Base-by-base conservation (phyloP, 2,797 vertebrate species). In the Cygnus olor region DNA sequence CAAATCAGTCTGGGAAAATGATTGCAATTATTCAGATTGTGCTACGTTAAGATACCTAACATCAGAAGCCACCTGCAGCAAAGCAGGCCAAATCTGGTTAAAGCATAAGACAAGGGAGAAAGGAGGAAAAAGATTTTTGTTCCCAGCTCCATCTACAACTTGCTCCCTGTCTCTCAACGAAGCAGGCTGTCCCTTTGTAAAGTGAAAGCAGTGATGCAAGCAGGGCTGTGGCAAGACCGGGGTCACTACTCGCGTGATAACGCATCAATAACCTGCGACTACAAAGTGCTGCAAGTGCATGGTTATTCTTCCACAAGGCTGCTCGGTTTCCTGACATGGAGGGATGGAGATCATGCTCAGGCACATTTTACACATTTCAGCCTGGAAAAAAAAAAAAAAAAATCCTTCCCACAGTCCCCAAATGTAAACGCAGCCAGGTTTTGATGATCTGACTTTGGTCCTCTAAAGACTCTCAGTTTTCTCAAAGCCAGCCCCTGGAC, bases 21-120 rank as follows among this genome's bases (percentile, higher is more conserved):
- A 96, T 87, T 95, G 92, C 94, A 95, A 94, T 96, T 96, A 95
- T 96, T 97, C 95, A 93, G 81, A 94, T 95, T 24, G 2, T 60
- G 76, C 93, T 95, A 56, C 89, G 72, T 78, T 79, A 65, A 88
- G 82, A 47, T 80, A 85, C 11, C 86, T 83, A 87, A 65, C 76
- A 89, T 65, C 76, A 89, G 86, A 82, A 96, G 63, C 72, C 91
- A 95, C 92, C 92, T 92, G 90, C 90, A 69, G 87, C 86, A 93
- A 74, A 88, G 81, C 81, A 88, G 84, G 42, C 69, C 56, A 1
- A 66, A 88, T 69, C 79, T 66, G 51, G 79, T 72, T 45, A 70
- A 58, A 96, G 74, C 88, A 56, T 34, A 86, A 74, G 63, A 81
- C 40, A 74, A 27, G 19, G 7, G 13, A 45, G 51, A 51, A 58